These are phyloP conservation scores for Ferdinandea cuprea DNA, from an alignment of 2,888 invertebrate genomes.

Conservation along the genomic window DNA sequence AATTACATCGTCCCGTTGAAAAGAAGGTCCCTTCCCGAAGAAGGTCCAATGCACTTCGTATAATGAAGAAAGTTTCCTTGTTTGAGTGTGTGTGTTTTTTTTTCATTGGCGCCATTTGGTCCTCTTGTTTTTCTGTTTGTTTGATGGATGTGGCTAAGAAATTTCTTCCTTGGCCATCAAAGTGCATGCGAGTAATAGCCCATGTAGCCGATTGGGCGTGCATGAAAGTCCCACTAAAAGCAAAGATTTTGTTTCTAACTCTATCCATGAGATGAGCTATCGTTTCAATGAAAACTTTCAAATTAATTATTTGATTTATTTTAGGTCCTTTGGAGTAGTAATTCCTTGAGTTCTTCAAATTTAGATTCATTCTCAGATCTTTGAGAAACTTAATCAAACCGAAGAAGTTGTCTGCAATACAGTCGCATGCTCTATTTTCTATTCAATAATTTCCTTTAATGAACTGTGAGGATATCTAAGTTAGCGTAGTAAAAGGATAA, in stretches of 20 bases:
- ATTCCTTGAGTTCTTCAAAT: too few relatives aligned
- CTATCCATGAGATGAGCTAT: neutral
- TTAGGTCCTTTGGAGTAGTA: neutral
- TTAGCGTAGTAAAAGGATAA: too few relatives aligned
- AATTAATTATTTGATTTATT: too few relatives aligned
- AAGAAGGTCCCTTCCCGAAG: neutral
- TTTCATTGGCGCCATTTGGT: neutral
- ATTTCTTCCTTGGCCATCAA: slow-evolving; percentile 12
- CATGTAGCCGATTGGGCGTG: slow-evolving; percentile 28
- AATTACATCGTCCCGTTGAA: slow-evolving; percentile 19
- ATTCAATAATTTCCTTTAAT: too few relatives aligned
- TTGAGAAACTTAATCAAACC: too few relatives aligned
- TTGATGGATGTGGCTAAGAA: slow-evolving; percentile 43
- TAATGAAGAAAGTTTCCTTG: slow-evolving; percentile 46
- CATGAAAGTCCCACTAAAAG: slow-evolving; percentile 42
- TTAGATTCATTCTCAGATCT: too few relatives aligned
- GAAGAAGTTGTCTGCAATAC: too few relatives aligned
- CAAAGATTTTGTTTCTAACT: too few relatives aligned
- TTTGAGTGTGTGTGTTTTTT: neutral
- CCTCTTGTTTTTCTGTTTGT: neutral
- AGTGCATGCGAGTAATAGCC: slow-evolving; percentile 29
- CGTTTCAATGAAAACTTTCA: too few relatives aligned
- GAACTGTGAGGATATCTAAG: too few relatives aligned
- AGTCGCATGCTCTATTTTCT: too few relatives aligned
- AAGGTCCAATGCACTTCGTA: slow-evolving; percentile 47